Percentiles rank a stretch among this genome's conserved stretches.
These are phyloP conservation scores for Sycophaga agraensis DNA, from an alignment of 1,140 invertebrate species.

Conservation along the genomic window DNA sequence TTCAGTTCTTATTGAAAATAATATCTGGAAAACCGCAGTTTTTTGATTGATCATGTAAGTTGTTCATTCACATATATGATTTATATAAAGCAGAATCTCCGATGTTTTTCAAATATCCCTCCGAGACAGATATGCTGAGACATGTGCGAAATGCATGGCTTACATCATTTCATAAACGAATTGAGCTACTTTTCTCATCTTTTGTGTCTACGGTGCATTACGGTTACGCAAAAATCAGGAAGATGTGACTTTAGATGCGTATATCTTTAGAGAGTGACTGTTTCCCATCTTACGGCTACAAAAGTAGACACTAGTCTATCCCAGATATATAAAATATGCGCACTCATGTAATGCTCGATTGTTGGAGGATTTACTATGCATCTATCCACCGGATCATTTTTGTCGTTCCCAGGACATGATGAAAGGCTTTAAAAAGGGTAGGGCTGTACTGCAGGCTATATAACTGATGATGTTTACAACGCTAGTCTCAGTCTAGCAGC, in stretches of 20 bases:
- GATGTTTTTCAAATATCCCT: too few relatives aligned
- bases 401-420: constrained; percentile 40
- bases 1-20: too few relatives aligned
- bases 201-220: too few relatives aligned
- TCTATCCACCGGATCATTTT: neutral
- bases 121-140: too few relatives aligned
- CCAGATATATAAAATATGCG: constrained; percentile 7
- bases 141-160: too few relatives aligned
- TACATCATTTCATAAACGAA: neutral
- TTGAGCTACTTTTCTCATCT: neutral
- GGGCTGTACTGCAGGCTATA: constrained; percentile 35
- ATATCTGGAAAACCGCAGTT: too few relatives aligned
- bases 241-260: too few relatives aligned
- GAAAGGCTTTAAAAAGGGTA: constrained; percentile 19
- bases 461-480: constrained; percentile 33
- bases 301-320: too few relatives aligned
- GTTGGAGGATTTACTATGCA: constrained; percentile 17
- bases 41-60: too few relatives aligned
- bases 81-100: too few relatives aligned
- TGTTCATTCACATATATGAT: too few relatives aligned
- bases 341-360: constrained; percentile 35
- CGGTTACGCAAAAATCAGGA: too few relatives aligned
- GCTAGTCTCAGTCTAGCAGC: constrained; percentile 28
- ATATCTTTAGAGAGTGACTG: constrained; percentile 6
- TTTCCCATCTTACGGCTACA: constrained; percentile 34